These are phyloP conservation scores for Erpobdella octoculata DNA, from an alignment of 2,888 invertebrate species.

Conservation along the genomic window DNA sequence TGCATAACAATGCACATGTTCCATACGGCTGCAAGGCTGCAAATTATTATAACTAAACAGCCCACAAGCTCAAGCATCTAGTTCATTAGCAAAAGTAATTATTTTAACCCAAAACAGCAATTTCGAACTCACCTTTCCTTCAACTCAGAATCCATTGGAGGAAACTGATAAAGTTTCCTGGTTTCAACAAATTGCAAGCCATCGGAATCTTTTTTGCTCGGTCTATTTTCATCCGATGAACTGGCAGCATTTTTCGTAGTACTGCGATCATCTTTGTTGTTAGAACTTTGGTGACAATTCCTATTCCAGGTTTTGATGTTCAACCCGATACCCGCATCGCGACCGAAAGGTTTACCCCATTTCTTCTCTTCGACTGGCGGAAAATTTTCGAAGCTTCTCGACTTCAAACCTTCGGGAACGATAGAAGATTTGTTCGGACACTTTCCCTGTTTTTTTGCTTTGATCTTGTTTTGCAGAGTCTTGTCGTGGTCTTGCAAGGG, in stretches of 20 bases:
- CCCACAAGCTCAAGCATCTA: too few relatives aligned
- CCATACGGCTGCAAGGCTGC: too few relatives aligned
- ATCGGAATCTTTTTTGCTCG: background rate
- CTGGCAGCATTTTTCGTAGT: background rate
- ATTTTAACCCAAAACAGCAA: too few relatives aligned
- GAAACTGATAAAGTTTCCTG: slow-evolving; percentile 49
- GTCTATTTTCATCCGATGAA: background rate
- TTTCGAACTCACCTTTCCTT: slow-evolving; percentile 39
- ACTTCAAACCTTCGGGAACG: slow-evolving; percentile 47
- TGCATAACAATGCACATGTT: too few relatives aligned
- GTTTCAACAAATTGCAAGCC: slow-evolving; percentile 35
- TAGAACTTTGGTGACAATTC: slow-evolving; percentile 39
- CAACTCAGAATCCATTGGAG: slow-evolving; percentile 42
- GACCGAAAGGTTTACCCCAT: slow-evolving; percentile 48
- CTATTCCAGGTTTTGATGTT: slow-evolving; percentile 39
- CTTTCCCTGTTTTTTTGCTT: background rate
- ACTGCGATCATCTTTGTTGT: background rate
- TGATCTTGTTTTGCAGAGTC: background rate
- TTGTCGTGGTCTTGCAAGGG: background rate
- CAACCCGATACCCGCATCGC: slow-evolving; percentile 47
- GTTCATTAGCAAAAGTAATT: too few relatives aligned
- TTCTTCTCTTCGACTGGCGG: slow-evolving; percentile 46
- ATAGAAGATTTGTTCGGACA: slow-evolving; percentile 42
- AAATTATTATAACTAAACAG: too few relatives aligned
- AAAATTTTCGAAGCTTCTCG: slow-evolving; percentile 46